A percentile compares a stretch with the other conserved stretches of the same genome.
These are phyloP conservation scores for Bombus balteatus DNA, from an alignment of 1,140 invertebrate species.

Conservation along the genomic window DNA sequence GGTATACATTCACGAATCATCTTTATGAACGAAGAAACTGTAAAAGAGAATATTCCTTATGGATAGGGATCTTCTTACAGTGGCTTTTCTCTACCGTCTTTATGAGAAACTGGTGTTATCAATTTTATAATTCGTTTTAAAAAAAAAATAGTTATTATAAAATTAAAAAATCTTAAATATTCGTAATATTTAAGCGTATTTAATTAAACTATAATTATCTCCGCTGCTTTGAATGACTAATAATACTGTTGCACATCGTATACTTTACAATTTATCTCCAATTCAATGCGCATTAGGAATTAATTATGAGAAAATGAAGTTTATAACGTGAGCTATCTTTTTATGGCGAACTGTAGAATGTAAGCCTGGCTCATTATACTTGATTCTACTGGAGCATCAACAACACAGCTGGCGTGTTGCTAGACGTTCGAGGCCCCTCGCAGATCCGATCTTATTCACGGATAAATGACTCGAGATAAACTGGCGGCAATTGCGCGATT, in stretches of 20 bases:
- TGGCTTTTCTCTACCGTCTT: no score
- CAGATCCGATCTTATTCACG: conserved; percentile 27
- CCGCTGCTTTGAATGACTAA: no score
- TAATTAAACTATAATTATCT: no score
- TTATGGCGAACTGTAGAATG: not conserved
- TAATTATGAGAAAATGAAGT: not conserved
- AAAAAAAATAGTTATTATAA: no score
- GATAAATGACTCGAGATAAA: conserved; percentile 54
- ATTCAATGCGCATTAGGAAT: not conserved
- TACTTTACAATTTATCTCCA: not conserved
- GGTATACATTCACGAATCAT: conserved; percentile 8
- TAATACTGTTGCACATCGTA: not conserved
- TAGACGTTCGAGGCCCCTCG: not conserved
- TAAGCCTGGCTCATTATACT: not conserved
- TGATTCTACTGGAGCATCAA: not conserved
- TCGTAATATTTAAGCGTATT: no score
- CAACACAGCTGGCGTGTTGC: not conserved
- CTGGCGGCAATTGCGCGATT: conserved; percentile 48
- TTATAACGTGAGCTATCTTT: not conserved
- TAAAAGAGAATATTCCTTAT: conserved; percentile 8
- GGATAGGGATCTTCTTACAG: not conserved
- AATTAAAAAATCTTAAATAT: no score
- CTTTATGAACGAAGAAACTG: conserved; percentile 41
- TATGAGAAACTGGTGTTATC: no score
- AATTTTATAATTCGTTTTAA: no score